A percentile compares a stretch with the other conserved stretches of the same genome.
Conservation (phyloP, 2,797 vertebrate species). For the Sebastes minor region DNA sequence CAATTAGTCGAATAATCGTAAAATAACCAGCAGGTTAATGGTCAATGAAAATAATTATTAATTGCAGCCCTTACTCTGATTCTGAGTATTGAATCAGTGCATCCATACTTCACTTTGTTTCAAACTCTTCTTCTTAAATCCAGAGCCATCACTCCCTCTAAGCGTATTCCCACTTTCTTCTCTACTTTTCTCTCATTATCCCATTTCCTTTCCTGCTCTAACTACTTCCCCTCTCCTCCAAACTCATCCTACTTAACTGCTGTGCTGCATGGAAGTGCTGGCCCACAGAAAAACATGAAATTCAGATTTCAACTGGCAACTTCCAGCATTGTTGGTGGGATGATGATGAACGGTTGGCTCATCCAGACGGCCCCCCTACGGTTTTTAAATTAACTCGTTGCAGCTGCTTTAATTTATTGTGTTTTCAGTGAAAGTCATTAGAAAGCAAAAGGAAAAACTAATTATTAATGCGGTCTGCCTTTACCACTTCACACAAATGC, state of each 20-base stretch:
- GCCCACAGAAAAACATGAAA: not conserved
- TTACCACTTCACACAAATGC: constrained; percentile 10
- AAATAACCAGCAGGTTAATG: not conserved
- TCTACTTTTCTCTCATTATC: constrained; percentile 10
- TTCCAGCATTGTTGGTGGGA: not conserved
- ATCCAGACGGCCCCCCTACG: not conserved
- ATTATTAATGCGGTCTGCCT: constrained; percentile 30
- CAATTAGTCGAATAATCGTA: not conserved
- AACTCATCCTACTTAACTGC: not conserved
- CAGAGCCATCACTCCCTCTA: not conserved
- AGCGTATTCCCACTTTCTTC: not conserved
- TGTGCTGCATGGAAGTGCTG: not conserved
- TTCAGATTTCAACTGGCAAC: not conserved
- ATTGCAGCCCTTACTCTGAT: not conserved
- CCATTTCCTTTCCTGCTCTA: constrained; percentile 4
- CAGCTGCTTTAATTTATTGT: constrained; percentile 13
- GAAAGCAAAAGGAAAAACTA: constrained; percentile 12
- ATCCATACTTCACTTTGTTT: not conserved
- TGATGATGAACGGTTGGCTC: not conserved
- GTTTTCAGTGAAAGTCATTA: constrained; percentile 17
- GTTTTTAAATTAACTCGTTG: constrained; percentile 24
- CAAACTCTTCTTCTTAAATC: not conserved
- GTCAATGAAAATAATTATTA: not conserved
- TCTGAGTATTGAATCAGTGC: not conserved
- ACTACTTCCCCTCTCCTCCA: not conserved